Evolutionary conservation across 1,140 invertebrate species (phyloP).

Genomic region (Melipona quadrifasciata): DNA sequence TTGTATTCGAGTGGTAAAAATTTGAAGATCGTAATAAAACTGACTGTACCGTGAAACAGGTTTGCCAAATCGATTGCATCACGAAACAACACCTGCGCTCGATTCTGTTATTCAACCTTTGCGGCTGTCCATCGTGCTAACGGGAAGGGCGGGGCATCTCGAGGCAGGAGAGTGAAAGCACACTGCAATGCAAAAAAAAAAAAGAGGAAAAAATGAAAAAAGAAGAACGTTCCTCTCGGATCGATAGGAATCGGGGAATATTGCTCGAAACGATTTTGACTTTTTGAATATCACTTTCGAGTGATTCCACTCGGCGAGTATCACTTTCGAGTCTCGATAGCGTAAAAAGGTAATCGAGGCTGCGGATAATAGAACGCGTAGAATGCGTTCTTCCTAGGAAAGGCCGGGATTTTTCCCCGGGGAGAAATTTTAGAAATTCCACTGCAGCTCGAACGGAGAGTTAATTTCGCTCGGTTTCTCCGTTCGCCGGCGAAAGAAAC

Average conservation of each 20-base stretch:
- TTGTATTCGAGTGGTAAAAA: background rate
- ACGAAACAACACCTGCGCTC: slow-evolving; percentile 15
- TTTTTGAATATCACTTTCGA: too few species aligned
- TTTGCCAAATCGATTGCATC: background rate
- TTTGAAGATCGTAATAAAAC: background rate
- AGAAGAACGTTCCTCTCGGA: background rate
- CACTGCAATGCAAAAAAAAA: background rate
- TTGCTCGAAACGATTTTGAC: background rate
- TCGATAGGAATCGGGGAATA: background rate
- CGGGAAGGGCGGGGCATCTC: slow-evolving; percentile 14
- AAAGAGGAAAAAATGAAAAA: too few species aligned
- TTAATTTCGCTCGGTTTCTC: slow-evolving; percentile 14
- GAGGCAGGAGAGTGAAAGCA: slow-evolving; percentile 30
- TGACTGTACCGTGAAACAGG: background rate
- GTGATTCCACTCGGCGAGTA: background rate
- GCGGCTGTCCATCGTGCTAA: background rate
- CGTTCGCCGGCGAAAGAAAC: background rate
- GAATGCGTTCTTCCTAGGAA: background rate
- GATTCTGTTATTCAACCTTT: slow-evolving; percentile 37
- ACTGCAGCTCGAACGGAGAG: background rate
- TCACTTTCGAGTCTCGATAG: slow-evolving; percentile 19
- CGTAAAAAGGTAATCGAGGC: slow-evolving; percentile 5
- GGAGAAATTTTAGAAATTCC: slow-evolving; percentile 32
- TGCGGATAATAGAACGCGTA: too few species aligned
- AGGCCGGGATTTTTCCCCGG: background rate